Conservation (phyloP, 2,113 vertebrate genomes). For the Dasyurus viverrinus region DNA sequence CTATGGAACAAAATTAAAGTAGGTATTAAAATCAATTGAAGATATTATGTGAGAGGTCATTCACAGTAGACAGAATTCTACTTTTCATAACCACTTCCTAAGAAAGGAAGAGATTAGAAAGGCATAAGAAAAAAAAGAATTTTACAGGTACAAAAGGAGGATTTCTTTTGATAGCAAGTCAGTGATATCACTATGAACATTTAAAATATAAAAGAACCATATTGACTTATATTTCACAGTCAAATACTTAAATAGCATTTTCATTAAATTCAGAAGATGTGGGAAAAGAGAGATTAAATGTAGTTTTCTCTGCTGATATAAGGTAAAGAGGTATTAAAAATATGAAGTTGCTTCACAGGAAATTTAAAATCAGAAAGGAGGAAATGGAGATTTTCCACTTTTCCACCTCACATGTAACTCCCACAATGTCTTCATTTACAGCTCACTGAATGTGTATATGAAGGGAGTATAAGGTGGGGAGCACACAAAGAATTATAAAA, state of each 20-base stretch:
- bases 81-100: background rate
- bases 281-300: constrained; percentile 23
- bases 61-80: background rate
- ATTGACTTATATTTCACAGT: constrained; percentile 17
- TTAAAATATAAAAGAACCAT: background rate
- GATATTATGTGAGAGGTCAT: background rate
- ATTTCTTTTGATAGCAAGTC: constrained; percentile 14
- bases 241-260: constrained; percentile 26
- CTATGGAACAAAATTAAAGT: constrained; percentile 15
- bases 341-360: constrained; percentile 20
- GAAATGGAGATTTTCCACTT: background rate
- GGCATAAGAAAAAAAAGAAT: constrained; percentile 4
- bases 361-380: constrained; percentile 32
- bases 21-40: constrained; percentile 30
- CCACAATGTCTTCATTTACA: constrained; percentile 4
- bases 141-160: constrained; percentile 18
- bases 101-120: constrained; percentile 36
- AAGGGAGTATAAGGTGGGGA: background rate
- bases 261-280: constrained; percentile 19
- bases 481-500: background rate
- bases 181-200: background rate
- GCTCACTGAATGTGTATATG: background rate
- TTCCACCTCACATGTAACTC: background rate
- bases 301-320: constrained; percentile 37
- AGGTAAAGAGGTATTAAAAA: constrained; percentile 42